Evolutionary conservation across 2,797 vertebrate species (phyloP), one percentile per base, ranked within the genome.

Genomic region (Gadopsis bispinosus): DNA sequence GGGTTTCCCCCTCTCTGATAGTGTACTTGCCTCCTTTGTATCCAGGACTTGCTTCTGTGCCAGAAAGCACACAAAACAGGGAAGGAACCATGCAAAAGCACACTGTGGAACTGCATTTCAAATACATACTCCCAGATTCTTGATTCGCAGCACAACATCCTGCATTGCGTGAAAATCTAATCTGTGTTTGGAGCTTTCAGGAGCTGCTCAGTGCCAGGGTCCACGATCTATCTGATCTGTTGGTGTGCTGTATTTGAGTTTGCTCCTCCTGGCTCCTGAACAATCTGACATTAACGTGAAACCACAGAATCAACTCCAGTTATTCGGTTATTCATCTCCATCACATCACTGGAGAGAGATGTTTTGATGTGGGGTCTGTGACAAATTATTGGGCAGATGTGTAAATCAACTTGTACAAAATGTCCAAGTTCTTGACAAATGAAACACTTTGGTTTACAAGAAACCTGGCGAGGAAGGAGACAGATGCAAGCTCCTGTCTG

Each of bases 241-340:
- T 78, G 22, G 19, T 43, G 9, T 54, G 29, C 20, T 81, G 59
- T 29, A 22, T 83, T 86, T 55, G 31, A 84, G 59, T 72, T 82
- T 50, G 50, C n/a, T 50, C 19, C 22, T 66, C 61, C 55, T 61
- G 58, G 43, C 81, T 65, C 35, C 41, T 65, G 17, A 63, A 58
- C 31, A 74, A 68, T 70, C 68, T 75, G 33, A 85, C 64, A 87
- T 89, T 79, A 77, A 83, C 90, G 62, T 72, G 13, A 79, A 88
- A 80, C 70, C 80, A 31, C 77, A 63, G 72, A 77, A 80, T 78
- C 61, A 79, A 47, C 83, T 83, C 50, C 41, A 26, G 26, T 26
- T 26, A 16, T 79, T 88, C 79, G 85, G 67, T 90, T 75, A 87
- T 89, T 83, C 56, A 20, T 59, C 78, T 60, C 60, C 33, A 61